phyloP scores from a whole-genome alignment of 2,113 vertebrate species.

The Ceyx melanurus region DNA sequence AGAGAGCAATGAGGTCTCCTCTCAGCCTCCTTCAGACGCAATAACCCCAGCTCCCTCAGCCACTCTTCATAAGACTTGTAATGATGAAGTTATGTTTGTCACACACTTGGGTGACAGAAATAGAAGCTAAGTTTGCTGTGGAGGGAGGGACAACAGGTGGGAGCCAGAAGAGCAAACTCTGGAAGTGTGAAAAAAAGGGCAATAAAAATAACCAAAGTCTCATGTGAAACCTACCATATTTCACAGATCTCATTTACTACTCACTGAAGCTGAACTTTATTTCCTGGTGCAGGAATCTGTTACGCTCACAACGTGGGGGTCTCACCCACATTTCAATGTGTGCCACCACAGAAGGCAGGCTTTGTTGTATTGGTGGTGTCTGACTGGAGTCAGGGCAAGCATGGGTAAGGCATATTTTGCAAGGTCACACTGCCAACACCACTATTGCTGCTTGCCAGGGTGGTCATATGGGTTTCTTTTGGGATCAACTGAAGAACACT shows the following conservation, averaged over 20 bases:
- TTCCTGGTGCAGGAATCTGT: not conserved
- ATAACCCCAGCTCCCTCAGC: too few species aligned
- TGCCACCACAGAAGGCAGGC: not conserved
- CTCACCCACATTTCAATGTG: not conserved
- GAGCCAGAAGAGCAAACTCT: not conserved
- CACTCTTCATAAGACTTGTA: too few species aligned
- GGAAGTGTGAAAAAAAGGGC: not conserved
- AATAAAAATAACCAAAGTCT: not conserved
- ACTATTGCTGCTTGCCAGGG: not conserved
- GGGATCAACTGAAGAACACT: not conserved
- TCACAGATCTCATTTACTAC: not conserved
- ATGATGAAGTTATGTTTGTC: not conserved
- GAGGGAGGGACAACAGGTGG: not conserved
- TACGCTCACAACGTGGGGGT: not conserved
- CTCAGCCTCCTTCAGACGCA: too few species aligned
- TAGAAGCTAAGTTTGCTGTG: not conserved
- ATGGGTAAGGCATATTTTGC: not conserved
- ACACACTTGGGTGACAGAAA: not conserved
- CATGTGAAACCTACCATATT: not conserved
- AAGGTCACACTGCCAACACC: accelerated
- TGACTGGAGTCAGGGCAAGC: accelerated
- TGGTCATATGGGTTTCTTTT: not conserved
- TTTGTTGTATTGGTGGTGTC: accelerated
- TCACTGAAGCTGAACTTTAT: not conserved
- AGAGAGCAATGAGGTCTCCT: too few species aligned